These are phyloP conservation scores for Rhinophrynus dorsalis DNA, from an alignment of 2,797 vertebrate genomes.

Conservation along the genomic window DNA sequence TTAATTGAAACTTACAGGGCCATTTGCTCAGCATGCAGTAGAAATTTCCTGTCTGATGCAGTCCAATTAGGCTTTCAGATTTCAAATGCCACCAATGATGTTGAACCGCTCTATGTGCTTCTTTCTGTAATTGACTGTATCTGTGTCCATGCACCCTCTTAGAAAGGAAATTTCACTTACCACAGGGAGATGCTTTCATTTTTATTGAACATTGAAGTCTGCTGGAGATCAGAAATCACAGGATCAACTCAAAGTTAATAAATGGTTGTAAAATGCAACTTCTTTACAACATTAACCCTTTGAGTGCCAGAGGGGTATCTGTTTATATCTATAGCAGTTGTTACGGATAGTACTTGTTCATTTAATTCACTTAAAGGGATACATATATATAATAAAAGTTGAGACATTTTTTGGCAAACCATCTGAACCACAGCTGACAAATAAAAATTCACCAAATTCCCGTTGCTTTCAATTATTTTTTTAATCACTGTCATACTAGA, in stretches of 20 bases:
- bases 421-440: no score
- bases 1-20: slow-evolving; percentile 76
- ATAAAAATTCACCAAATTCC: no score
- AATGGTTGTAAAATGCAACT: slow-evolving; percentile 17
- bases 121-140: slow-evolving; percentile 73
- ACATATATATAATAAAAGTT: no score
- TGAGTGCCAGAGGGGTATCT: no score
- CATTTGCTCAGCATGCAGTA: slow-evolving; percentile 77
- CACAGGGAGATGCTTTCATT: slow-evolving; percentile 75
- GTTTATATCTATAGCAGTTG: no score
- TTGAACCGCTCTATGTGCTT: slow-evolving; percentile 73
- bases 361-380: no score
- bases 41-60: slow-evolving; percentile 74
- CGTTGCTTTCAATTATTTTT: no score
- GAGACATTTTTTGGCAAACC: no score
- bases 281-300: background rate
- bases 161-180: slow-evolving; percentile 75
- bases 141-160: slow-evolving; percentile 71
- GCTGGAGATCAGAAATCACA: slow-evolving; percentile 36
- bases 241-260: slow-evolving; percentile 6
- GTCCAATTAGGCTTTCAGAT: slow-evolving; percentile 81
- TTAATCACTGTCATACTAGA: no score
- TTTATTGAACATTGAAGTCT: slow-evolving; percentile 79
- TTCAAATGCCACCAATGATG: slow-evolving; percentile 69
- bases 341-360: no score